Base-by-base conservation (phyloP, 1,140 invertebrate genomes). In the Littorina saxatilis region DNA sequence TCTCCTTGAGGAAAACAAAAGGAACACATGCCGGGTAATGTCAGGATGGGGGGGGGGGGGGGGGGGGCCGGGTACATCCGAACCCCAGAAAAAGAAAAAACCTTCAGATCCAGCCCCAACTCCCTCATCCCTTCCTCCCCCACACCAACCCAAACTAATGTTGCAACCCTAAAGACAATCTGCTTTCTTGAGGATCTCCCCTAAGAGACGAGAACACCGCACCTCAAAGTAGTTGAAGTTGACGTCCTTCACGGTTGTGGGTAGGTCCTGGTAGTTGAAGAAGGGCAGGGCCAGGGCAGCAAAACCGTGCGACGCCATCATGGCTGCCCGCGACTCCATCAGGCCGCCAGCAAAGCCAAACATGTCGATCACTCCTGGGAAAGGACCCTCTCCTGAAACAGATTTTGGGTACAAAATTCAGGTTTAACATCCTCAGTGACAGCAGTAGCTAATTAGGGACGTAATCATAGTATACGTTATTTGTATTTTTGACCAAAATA, bases 351-450 rank as follows among this genome's bases (percentile, higher is more conserved):
- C 82, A n/a, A 81, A 74, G 1, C 90, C 90, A 87, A 86, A 91
- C 84, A 91, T 83, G 77, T 91, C 90, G 35, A 91, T 87, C 13
- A 90, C 85, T 43, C 85, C 90, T 20, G 85, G 87, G 52, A 87
- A 87, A 15, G 85, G 87, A 17, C 88, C 88, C 32, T 68, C 35
- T 72, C 87, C 88, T 88, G 74, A 32, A 47, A 47, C 5, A 3
- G 39, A 35, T 39, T 27, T 23, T 3, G n/a, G 29, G 17, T 5
- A 35, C 23, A 29, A 63, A 5, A 20, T 39, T 61, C 47, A 50
- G 50, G 37, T n/a, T n/a, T n/a, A n/a, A n/a, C n/a, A n/a, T n/a
- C n/a, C n/a, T n/a, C n/a, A n/a, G n/a, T n/a, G n/a, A n/a, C n/a
- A n/a, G n/a, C n/a, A n/a, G n/a, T n/a, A n/a, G n/a, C n/a, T n/a